Evolutionary conservation across 2,888 invertebrate species (phyloP).

Genomic region (Deilephila elpenor): DNA sequence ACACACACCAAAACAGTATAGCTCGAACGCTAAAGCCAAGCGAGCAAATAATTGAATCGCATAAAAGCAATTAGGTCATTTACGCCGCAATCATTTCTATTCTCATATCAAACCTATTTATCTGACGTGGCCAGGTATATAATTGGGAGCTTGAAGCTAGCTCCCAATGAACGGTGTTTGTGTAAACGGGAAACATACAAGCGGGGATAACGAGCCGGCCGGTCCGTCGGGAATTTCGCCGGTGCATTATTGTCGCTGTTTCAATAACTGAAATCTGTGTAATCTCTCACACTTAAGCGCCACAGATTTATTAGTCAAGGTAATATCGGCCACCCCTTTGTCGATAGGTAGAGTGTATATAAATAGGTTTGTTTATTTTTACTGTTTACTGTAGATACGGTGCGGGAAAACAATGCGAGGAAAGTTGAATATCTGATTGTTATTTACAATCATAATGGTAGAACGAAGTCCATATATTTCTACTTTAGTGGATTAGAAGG

Average conservation of each 20-base stretch:
- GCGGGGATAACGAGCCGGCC: slow-evolving; percentile 36
- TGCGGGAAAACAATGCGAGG: too few relatives aligned
- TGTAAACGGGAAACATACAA: slow-evolving; percentile 35
- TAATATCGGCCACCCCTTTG: background rate
- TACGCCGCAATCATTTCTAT: slow-evolving; percentile 14
- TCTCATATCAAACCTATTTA: slow-evolving; percentile 20
- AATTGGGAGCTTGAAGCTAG: slow-evolving; percentile 20
- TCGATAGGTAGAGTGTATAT: too few relatives aligned
- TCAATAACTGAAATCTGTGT: slow-evolving; percentile 23
- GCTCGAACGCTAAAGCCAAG: background rate
- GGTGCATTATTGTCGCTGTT: slow-evolving; percentile 23
- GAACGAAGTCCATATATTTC: too few relatives aligned
- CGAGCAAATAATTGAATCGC: slow-evolving; percentile 23
- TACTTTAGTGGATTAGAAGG: too few relatives aligned
- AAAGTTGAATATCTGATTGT: too few relatives aligned
- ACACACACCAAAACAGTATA: background rate
- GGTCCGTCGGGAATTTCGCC: slow-evolving; percentile 27
- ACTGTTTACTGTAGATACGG: too few relatives aligned
- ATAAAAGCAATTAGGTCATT: slow-evolving; percentile 18
- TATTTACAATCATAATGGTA: too few relatives aligned
- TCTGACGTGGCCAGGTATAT: slow-evolving; percentile 25
- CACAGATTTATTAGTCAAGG: background rate
- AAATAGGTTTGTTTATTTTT: background rate
- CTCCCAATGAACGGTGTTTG: slow-evolving; percentile 20
- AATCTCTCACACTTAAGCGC: background rate